Conservation (phyloP, 2,113 vertebrate species). For the Cynopterus brachyotis region DNA sequence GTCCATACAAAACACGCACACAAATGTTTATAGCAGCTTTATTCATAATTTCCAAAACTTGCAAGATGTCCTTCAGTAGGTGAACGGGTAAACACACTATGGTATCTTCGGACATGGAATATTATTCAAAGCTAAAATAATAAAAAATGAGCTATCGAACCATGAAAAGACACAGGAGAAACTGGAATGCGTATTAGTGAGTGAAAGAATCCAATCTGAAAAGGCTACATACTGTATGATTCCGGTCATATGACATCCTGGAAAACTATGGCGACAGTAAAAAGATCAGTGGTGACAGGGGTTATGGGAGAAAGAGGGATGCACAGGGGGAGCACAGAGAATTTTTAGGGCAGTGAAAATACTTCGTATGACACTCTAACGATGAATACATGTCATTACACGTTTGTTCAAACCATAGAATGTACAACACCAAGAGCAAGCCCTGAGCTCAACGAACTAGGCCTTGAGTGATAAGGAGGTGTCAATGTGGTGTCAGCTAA, state of each 20-base stretch:
- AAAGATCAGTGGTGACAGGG: not conserved
- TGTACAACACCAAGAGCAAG: not conserved
- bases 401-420: not conserved
- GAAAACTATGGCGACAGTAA: not conserved
- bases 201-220: not conserved
- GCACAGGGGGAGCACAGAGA: not conserved
- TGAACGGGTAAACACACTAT: not conserved
- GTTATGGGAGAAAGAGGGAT: not conserved
- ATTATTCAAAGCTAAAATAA: not conserved
- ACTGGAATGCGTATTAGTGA: not conserved
- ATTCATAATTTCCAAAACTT: not conserved
- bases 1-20: not conserved
- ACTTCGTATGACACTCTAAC: accelerated
- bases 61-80: not conserved
- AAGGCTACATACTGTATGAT: not conserved
- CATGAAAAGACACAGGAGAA: not conserved
- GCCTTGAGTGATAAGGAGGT: not conserved
- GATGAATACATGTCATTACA: not conserved
- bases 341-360: not conserved
- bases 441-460: no score
- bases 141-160: not conserved
- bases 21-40: not conserved
- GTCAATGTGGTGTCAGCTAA: not conserved
- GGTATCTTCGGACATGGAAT: not conserved
- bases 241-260: not conserved